Base-by-base conservation (phyloP, 2,888 invertebrate species). In the Drosophila flavopinicola region DNA sequence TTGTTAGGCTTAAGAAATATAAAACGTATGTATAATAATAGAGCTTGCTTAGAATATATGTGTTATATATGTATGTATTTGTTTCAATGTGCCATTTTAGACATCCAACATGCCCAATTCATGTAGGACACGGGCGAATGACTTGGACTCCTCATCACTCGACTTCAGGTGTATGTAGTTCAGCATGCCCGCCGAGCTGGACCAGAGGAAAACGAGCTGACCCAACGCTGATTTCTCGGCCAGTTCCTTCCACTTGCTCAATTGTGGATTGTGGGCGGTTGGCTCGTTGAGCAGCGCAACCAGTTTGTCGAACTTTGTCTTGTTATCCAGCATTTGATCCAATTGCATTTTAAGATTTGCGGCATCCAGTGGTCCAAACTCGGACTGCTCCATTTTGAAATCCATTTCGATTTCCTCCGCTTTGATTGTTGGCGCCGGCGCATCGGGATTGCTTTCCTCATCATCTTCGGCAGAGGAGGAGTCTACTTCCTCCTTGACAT, bases 201-300 rank as follows among this genome's bases (percentile, higher is more conserved):
- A 92, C 88, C 93, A 92, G 74, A 93, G 91, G 44, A 92, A 91
- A 0, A 92, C 77, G 39, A 93, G 89, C 35, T 92, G 90, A 30
- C 92, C 92, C 47, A 93, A 91, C 5, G 92, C 91, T 44, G 94
- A 89, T 1, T 92, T 90, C 10, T 89, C 88, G 0, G 94, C 94
- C 15, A 95, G 89, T 63, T 90, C 91, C 38, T 92, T 92, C 95
- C 95, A 95, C 20, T 92, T 93, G 41, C 92, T 92, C 15, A 92
- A 89, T 1, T 32, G 1, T 0, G 58, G 30, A 30, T 67, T 39
- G 0, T 45, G 24, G 0, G 9, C 45, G 4, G 48, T 20, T 0
- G 70, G 77, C 65, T 90, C 88, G 88, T 94, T 94, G 61, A 95
- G 90, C 35, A 92, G 83, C 0, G 76, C 73, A 0, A 92, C 90